Evolutionary conservation across 2,888 invertebrate genomes (phyloP), one percentile per base, ranked within the genome.

Genomic region (Marronus borbonicus): DNA sequence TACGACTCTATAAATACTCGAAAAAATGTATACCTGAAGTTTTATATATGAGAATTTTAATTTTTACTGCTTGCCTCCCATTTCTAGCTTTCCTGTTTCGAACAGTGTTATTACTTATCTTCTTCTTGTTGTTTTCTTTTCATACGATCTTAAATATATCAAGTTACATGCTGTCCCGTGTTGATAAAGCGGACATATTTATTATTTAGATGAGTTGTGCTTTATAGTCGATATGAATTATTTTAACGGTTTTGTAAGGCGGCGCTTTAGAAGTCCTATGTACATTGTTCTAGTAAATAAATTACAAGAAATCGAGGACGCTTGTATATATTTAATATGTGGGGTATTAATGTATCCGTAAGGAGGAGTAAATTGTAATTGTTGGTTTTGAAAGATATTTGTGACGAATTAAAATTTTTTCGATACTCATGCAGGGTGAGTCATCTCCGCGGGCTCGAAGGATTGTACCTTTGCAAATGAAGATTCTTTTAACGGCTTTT

Each of bases 1-100:
- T 88, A 88, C 86, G 88, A 87, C 87, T 87, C 86, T 86, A 88
- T 88, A 88, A 88, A 87, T 88, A 87, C 85, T 60, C 66, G 68
- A 66, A 76, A 85, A 86, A 86, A 86, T 85, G 84, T 85, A 84
- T 84, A 84, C 84, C 84, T 83, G 84, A 82, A 84, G 44, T 74
- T 74, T 58, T 74, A 74, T 85, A 85, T 86, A 85, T 83, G 84
- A 81, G 84, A 86, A 85, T 86, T 86, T 86, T 85, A 85, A 86
- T 87, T 85, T 85, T 86, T 84, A 85, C 82, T 83, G 82, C 82
- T 64, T 76, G 82, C 70, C 65, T 78, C 76, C 65, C 44, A 74
- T 60, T 74, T 74, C 72, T 74, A 74, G 60, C 72, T 74, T 60
- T 60, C 60, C 60, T 60, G 39, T 60, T 74, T 50, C 31, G 60